Evolutionary conservation across 2,113 vertebrate genomes (phyloP), one percentile per base, ranked within the genome.

Genomic region (Chamaea fasciata): DNA sequence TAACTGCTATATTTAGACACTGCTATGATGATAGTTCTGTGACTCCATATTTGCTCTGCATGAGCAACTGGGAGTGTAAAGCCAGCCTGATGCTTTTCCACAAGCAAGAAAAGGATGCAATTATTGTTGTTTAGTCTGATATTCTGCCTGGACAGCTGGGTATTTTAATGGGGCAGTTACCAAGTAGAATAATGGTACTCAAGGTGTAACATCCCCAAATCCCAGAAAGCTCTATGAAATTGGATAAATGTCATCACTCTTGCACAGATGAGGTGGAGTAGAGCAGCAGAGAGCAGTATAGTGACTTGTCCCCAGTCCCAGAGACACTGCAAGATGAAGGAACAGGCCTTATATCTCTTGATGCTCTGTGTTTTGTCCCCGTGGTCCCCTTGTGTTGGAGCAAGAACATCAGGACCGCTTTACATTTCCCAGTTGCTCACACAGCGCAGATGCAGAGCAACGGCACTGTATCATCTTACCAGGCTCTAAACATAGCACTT

Each of bases 391-490:
- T 24, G 35, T 8, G 27, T 8, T 52, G 41, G 49, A 16, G 3
- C 4, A 30, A 41, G 49, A 50, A 27, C 44, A 31, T 4, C 0
- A 0, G 67, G 26, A 44, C 39, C 7, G 9, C 11, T 50, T 76
- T 20, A 7, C 49, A 4, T 31, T 80, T 77, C 70, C 75, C 87
- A 77, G 55, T 42, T 71, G 59, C 59, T 92, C 69, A 18, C 55
- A 22, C 83, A 27, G 64, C 0, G 0, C 47, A 59, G 57, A 59
- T 57, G 62, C 46, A 50, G 59, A 75, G 47, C 31, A 50, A 82
- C 57, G 49, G 49, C 31, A 27, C n/a, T 1, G 2, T 70, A 67
- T 94, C 87, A 63, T 46, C 49, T 79, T 73, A 74, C 57, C 44
- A 83, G 35, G 24, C 60, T 77, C 82, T 85, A 92, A 92, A 76